Percentiles rank a stretch among this genome's conserved stretches.
phyloP scores from a whole-genome alignment of 2,888 invertebrate genomes.

The Eilema depressum region DNA sequence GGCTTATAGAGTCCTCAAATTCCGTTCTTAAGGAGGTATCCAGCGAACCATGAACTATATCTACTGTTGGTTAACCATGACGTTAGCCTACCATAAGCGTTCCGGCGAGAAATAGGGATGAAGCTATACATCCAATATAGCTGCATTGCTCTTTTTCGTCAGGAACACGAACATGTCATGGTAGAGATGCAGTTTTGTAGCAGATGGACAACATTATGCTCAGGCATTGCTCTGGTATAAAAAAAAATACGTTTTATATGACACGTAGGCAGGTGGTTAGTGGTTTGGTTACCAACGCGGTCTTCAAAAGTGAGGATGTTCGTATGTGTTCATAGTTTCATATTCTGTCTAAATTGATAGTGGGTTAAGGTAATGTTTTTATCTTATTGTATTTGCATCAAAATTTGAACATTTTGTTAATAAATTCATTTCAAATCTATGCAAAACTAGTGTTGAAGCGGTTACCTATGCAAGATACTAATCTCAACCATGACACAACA shows the following conservation, averaged over 20 bases:
- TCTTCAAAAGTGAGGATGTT: neutral
- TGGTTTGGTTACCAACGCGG: neutral
- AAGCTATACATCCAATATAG: too few species aligned
- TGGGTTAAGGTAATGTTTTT: neutral
- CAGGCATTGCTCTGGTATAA: neutral
- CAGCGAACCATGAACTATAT: too few species aligned
- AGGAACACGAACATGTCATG: too few species aligned
- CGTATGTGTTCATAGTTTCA: neutral
- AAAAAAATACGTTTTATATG: neutral
- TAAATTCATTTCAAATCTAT: constrained; percentile 4
- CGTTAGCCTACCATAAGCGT: too few species aligned
- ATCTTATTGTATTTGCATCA: neutral
- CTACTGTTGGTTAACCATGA: too few species aligned
- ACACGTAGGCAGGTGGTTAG: neutral
- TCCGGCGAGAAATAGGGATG: too few species aligned
- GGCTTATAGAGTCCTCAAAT: too few species aligned
- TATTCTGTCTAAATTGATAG: neutral
- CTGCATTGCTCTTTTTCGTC: too few species aligned
- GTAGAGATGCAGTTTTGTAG: neutral
- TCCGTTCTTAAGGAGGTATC: too few species aligned
- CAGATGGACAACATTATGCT: neutral
- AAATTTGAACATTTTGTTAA: neutral
- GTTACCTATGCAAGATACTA: neutral
- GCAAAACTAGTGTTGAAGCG: neutral
- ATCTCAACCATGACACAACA: neutral